A percentile compares a stretch with the other conserved stretches of the same genome.
Conservation (phyloP, 2,888 invertebrate genomes). For the Subacronicta megacephala region DNA sequence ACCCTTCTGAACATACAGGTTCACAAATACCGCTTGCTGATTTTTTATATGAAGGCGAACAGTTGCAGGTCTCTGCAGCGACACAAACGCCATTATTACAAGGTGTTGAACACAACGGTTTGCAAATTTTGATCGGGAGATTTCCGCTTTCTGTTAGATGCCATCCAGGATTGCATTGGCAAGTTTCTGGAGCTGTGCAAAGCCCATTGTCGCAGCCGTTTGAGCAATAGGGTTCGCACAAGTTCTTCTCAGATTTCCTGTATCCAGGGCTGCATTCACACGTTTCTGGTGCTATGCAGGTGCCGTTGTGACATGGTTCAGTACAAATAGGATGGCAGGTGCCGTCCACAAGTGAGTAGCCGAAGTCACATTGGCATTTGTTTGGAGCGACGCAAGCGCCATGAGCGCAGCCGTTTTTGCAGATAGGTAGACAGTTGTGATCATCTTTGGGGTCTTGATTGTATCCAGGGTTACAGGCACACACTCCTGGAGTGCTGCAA, state of each 20-base stretch:
- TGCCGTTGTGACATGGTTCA: constrained; percentile 38
- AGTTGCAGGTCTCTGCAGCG: constrained; percentile 61
- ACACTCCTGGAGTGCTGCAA: constrained; percentile 56
- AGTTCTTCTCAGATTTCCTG: constrained; percentile 22
- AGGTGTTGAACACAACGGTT: constrained; percentile 68
- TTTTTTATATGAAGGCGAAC: constrained; percentile 40
- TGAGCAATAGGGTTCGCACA: constrained; percentile 42
- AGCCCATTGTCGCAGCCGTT: constrained; percentile 39
- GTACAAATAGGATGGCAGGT: constrained; percentile 48
- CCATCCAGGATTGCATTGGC: constrained; percentile 47
- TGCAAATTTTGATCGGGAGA: constrained; percentile 36
- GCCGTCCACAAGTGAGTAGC: constrained; percentile 21
- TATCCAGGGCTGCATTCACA: constrained; percentile 40
- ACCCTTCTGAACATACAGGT: constrained; percentile 3
- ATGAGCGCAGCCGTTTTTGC: constrained; percentile 55
- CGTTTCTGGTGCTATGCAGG: constrained; percentile 44
- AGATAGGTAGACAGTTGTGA: constrained; percentile 39
- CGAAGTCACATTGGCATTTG: constrained; percentile 47
- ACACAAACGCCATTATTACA: constrained; percentile 55
- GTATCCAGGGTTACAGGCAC: constrained; percentile 43
- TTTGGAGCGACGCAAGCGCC: constrained; percentile 63
- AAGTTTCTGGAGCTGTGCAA: constrained; percentile 46
- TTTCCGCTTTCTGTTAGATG: constrained; percentile 6
- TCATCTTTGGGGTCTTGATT: not conserved
- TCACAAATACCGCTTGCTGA: constrained; percentile 24